Conservation (phyloP, 2,888 invertebrate genomes). For the Drosophila helvetica region DNA sequence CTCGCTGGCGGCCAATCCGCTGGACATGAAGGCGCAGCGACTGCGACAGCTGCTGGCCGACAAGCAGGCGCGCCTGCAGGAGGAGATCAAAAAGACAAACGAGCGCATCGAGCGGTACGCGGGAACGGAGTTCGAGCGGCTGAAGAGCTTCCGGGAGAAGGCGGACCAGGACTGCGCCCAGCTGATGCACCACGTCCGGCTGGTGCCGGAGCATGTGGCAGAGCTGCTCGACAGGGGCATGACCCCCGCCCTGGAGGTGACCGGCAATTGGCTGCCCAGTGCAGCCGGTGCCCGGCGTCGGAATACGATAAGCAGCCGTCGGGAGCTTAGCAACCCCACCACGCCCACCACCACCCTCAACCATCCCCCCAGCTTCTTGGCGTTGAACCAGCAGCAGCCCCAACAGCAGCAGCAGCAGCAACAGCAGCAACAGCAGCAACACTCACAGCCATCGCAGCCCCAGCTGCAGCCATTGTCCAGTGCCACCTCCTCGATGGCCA, state of each 20-base stretch:
- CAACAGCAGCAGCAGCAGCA: constrained; percentile 39
- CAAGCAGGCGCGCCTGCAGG: constrained; percentile 88
- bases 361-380: constrained; percentile 58
- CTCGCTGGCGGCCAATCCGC: constrained; percentile 40
- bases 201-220: constrained; percentile 76
- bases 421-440: constrained; percentile 36
- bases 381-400: constrained; percentile 39
- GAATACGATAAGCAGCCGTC: constrained; percentile 75
- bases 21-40: constrained; percentile 66
- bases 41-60: constrained; percentile 84
- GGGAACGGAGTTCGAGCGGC: constrained; percentile 89
- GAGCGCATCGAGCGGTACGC: constrained; percentile 90
- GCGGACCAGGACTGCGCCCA: constrained; percentile 89
- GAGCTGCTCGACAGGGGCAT: constrained; percentile 70
- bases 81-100: constrained; percentile 89
- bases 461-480: constrained; percentile 42
- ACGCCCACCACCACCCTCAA: constrained; percentile 75
- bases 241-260: constrained; percentile 72
- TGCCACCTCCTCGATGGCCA: constrained; percentile 51
- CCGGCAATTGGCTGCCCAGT: constrained; percentile 50
- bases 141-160: constrained; percentile 89
- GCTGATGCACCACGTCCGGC: constrained; percentile 85
- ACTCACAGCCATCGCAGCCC: constrained; percentile 12
- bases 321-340: constrained; percentile 72
- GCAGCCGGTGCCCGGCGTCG: constrained; percentile 63